Evolutionary conservation across 2,797 vertebrate genomes (phyloP), one percentile per base, ranked within the genome.

Genomic region (Myotis pilosus): DNA sequence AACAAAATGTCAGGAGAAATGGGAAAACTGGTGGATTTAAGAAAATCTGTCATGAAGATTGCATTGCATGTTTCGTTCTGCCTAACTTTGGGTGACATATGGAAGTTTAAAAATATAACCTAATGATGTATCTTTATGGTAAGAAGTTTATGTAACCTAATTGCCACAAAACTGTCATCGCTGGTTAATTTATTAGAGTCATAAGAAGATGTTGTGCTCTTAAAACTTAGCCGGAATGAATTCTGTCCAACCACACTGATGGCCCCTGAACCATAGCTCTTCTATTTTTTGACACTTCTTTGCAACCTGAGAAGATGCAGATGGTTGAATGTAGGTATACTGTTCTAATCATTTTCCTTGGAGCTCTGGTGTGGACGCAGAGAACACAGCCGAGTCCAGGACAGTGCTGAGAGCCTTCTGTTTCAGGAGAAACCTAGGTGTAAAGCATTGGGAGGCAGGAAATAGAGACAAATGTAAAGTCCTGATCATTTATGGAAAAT

Each of bases 21-120:
- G 92, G 94, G 96, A 95, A 95, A 97, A 96, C 95, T 93, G 79
- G 87, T 97, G 98, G 98, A 98, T 98, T 98, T 98, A 97, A 96
- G 97, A 97, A 98, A 98, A 98, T 98, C 97, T 98, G 97, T 97
- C 97, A 97, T 97, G 96, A 98, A 97, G 96, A 98, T 97, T 96
- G 93, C 95, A 96, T 96, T 95, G 75, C 95, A 96, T 98, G 93
- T 96, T 98, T 97, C 96, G 87, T 98, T 98, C 97, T 97, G 71
- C 91, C 87, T 96, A 97, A 98, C 94, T 98, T 98, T 49, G 92
- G 86, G 93, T 98, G 97, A 95, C 98, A 98, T 98, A 98, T 98
- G 97, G 97, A 95, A 98, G 97, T 96, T 98, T 98, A 98, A 98
- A 97, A 98, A 97, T 98, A 98, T 96, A 98, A 97, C 97, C 92